phyloP scores from a whole-genome alignment of 2,888 invertebrate genomes.

The Oxytorus armatus region DNA sequence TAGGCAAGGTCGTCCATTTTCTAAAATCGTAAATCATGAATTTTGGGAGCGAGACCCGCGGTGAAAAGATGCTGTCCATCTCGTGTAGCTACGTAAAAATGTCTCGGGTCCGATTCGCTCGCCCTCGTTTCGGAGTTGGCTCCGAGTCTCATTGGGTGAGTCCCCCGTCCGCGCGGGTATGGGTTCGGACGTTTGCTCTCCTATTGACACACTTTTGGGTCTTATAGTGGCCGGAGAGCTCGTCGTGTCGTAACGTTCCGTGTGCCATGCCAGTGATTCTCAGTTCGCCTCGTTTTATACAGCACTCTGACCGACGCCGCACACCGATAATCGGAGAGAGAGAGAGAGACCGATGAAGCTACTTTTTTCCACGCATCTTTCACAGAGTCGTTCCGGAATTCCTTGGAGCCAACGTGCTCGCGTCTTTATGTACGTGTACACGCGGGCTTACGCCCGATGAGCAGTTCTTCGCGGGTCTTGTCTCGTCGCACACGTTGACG shows the following conservation, averaged over 20 bases:
- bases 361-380: conserved; percentile 51
- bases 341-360: conserved; percentile 19
- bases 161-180: conserved; percentile 53
- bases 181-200: conserved; percentile 79
- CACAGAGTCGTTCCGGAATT: conserved; percentile 57
- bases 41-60: not conserved
- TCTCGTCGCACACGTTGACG: conserved; percentile 17
- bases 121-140: conserved; percentile 53
- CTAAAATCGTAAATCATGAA: too few relatives aligned
- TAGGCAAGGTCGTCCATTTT: too few relatives aligned
- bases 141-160: conserved; percentile 24
- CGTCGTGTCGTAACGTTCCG: conserved; percentile 51
- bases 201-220: conserved; percentile 81
- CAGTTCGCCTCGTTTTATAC: conserved; percentile 49
- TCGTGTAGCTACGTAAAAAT: not conserved
- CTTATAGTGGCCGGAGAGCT: conserved; percentile 56
- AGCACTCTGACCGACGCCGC: not conserved
- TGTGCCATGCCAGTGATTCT: conserved; percentile 67
- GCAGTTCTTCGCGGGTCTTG: conserved; percentile 24
- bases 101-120: conserved; percentile 16
- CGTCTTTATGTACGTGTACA: conserved; percentile 19
- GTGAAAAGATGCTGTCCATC: not conserved
- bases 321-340: conserved; percentile 13
- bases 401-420: conserved; percentile 39
- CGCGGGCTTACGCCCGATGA: not conserved